Evolutionary conservation across 2,113 vertebrate species (phyloP), one percentile per base, ranked within the genome.

Genomic region (Gobius niger): DNA sequence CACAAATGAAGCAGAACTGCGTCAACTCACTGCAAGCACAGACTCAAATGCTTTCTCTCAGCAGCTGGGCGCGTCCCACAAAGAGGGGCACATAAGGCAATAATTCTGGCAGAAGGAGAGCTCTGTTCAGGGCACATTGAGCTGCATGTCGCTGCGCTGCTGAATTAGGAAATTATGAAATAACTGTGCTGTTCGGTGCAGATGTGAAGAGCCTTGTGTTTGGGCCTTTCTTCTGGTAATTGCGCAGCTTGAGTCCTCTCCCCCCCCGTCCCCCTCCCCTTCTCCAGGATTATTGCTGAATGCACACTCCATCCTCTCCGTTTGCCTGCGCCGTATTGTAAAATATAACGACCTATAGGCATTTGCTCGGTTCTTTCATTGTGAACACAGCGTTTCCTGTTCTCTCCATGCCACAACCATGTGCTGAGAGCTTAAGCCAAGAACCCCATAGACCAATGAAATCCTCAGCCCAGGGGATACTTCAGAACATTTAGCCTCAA

Each of bases 401-500:
- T 85, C 87, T 81, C 74, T 47, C 68, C 73, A 82, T 73, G 85
- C 68, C 81, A 49, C 68, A 84, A 91, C 75, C 87, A 88, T 83
- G 82, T 87, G 90, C 57, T 68, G 77, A 67, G 80, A 65, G 78
- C 44, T 77, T 77, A 68, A 79, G 68, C 73, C 84, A 65, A 76
- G 68, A 51, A 73, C 75, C 85, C 79, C 5, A 67, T 10, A 40
- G 85, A 34, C 78, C 83, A 62, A 49, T 73, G 66, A 83, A 80
- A 83, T 81, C 76, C 77, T 70, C 82, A 65, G 83, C 76, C 72
- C 63, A 60, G 70, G 73, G 85, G 80, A 52, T 63, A 68, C 75
- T 73, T 73, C 74, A 88, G 77, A 80, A 59, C 76, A 87, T 89
- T 89, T 86, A 89, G 78, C 68, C 82, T 88, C 83, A 82, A 90